Percentiles rank a stretch among this genome's conserved stretches.
These are phyloP conservation scores for Coleophora flavipennella DNA, from an alignment of 2,888 invertebrate genomes.

Conservation along the genomic window DNA sequence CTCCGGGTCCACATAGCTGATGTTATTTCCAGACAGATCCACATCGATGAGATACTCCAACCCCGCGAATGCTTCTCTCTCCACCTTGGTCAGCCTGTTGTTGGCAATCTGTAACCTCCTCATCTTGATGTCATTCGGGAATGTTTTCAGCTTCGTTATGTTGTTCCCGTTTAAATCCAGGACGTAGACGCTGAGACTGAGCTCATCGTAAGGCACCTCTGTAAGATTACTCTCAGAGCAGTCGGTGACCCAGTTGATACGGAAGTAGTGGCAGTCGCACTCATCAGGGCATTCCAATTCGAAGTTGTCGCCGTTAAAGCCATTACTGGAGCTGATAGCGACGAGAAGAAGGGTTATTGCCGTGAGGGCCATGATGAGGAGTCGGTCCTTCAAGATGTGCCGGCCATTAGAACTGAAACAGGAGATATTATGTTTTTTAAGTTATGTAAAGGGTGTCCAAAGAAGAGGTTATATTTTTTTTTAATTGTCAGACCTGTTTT, in stretches of 20 bases:
- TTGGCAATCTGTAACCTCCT: constrained; percentile 79
- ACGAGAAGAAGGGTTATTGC: constrained; percentile 36
- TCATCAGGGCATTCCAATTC: constrained; percentile 81
- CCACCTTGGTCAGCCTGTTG: constrained; percentile 74
- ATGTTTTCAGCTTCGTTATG: constrained; percentile 71
- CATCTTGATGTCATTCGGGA: constrained; percentile 79
- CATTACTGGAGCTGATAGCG: constrained; percentile 31
- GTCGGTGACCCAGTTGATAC: constrained; percentile 84
- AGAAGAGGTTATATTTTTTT: no score
- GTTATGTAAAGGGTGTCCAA: no score
- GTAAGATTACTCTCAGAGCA: constrained; percentile 83
- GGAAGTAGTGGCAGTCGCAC: constrained; percentile 83
- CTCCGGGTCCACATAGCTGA: constrained; percentile 76
- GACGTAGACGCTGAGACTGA: constrained; percentile 79
- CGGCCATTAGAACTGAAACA: constrained; percentile 23
- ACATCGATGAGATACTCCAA: constrained; percentile 79
- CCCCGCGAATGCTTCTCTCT: constrained; percentile 75
- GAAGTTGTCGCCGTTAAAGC: constrained; percentile 75
- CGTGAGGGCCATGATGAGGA: constrained; percentile 35
- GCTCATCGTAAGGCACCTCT: constrained; percentile 77
- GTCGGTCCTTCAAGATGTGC: constrained; percentile 15
- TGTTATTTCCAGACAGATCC: constrained; percentile 78
- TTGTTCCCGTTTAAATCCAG: constrained; percentile 81
- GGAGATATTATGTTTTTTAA: constrained; percentile 3
- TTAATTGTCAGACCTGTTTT: no score